Evolutionary conservation across 2,113 vertebrate genomes (phyloP).

Genomic region (Polypterus senegalus): DNA sequence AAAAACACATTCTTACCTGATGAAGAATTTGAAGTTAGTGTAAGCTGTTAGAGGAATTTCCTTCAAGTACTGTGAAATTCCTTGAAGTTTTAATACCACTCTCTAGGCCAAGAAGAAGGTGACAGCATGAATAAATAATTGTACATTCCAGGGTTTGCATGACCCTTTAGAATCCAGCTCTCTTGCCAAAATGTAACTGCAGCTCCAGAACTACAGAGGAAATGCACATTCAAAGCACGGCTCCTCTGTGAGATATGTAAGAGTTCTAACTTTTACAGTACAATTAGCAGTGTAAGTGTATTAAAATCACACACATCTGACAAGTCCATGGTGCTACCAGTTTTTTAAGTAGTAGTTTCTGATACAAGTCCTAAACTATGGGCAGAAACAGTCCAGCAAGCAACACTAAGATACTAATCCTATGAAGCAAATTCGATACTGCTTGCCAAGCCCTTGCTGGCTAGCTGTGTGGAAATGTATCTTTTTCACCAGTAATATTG

Average conservation of each 20-base stretch:
- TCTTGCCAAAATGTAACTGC: neutral
- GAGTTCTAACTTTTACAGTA: no score
- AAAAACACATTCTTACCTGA: no score
- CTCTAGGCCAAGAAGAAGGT: conserved; percentile 7
- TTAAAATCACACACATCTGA: neutral
- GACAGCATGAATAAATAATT: conserved; percentile 10
- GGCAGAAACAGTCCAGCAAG: conserved; percentile 12
- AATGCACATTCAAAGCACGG: neutral
- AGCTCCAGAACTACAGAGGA: neutral
- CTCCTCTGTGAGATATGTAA: no score
- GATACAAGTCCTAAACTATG: conserved; percentile 10
- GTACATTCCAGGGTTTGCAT: conserved; percentile 8
- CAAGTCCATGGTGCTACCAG: neutral
- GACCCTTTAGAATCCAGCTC: conserved; percentile 5
- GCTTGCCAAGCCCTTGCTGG: conserved; percentile 11
- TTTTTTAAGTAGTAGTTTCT: conserved; percentile 14
- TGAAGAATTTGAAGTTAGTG: no score
- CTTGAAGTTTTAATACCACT: conserved; percentile 5
- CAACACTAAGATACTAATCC: conserved; percentile 16
- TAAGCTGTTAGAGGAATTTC: no score
- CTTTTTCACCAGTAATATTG: neutral
- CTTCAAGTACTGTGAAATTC: neutral
- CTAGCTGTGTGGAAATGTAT: conserved; percentile 17
- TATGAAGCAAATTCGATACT: conserved; percentile 17
- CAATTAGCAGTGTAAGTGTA: neutral